Conservation (phyloP, 1,140 invertebrate species). For the Tetramorium parvispinum region DNA sequence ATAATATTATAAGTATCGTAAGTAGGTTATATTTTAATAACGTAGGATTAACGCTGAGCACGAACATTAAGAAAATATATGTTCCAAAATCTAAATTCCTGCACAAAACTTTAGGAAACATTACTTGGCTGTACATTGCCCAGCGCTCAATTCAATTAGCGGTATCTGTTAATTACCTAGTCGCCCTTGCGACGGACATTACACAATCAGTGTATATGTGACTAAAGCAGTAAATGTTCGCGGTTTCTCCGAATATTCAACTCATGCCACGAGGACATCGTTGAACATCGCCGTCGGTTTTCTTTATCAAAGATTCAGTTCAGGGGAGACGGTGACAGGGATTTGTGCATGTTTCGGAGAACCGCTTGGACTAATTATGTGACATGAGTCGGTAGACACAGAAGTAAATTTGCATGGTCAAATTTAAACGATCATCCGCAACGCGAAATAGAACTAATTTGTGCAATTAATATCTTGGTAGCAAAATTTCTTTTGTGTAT, state of each 20-base stretch:
- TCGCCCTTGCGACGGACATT: conserved; percentile 15
- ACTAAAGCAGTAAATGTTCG: conserved; percentile 51
- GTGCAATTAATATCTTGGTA: not conserved
- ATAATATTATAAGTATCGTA: not conserved
- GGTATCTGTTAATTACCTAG: conserved; percentile 38
- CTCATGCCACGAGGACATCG: conserved; percentile 21
- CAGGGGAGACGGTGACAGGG: not conserved
- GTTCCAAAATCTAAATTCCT: not conserved
- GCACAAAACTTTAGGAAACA: not conserved
- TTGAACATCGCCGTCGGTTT: conserved; percentile 46
- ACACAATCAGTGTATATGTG: conserved; percentile 33
- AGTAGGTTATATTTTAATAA: not conserved
- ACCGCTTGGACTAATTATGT: conserved; percentile 1
- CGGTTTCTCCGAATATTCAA: conserved; percentile 43
- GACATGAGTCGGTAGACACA: not conserved
- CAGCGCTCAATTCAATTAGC: conserved; percentile 29
- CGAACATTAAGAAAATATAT: not conserved
- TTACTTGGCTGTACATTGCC: not conserved
- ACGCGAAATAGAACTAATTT: not conserved
- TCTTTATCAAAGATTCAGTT: conserved; percentile 59
- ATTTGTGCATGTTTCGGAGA: conserved; percentile 22
- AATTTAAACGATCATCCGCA: not conserved
- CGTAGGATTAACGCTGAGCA: not conserved
- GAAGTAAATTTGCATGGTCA: not conserved
- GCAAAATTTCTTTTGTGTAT: not conserved